Percentiles rank a stretch among this genome's conserved stretches.
Conservation (phyloP, 2,113 vertebrate genomes). For the Chaetodon trifascialis region DNA sequence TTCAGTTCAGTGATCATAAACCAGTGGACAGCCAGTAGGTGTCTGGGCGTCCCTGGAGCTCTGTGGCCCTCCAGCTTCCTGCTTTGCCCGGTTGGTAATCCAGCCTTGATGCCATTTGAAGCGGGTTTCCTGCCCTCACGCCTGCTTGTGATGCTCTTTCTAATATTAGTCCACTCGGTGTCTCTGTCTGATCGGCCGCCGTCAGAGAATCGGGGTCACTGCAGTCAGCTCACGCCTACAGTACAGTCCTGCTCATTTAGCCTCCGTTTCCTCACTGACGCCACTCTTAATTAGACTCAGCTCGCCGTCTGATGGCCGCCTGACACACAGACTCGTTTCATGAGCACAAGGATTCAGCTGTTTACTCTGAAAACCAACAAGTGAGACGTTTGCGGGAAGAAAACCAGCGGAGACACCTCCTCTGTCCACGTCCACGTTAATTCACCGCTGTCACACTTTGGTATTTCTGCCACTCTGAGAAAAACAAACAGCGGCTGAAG, state of each 20-base stretch:
- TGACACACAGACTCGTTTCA: neutral
- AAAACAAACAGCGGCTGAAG: slow-evolving; percentile 64
- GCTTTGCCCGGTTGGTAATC: too few relatives aligned
- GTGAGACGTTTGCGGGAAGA: neutral
- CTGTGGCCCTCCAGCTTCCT: too few relatives aligned
- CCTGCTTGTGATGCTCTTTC: neutral
- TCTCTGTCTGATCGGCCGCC: neutral
- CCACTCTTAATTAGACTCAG: slow-evolving; percentile 10
- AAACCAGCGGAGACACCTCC: slow-evolving; percentile 7
- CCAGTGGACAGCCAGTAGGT: neutral
- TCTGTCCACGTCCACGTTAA: slow-evolving; percentile 11
- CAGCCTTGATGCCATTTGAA: too few relatives aligned
- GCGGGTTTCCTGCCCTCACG: neutral
- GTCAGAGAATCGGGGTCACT: neutral
- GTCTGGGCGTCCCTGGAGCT: neutral
- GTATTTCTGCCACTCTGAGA: slow-evolving; percentile 25
- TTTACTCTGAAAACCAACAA: slow-evolving; percentile 16
- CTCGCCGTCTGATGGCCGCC: slow-evolving; percentile 1
- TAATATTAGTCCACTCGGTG: neutral
- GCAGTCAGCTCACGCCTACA: neutral
- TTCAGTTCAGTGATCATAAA: neutral
- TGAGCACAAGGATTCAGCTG: neutral
- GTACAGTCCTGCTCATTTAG: neutral
- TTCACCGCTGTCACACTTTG: slow-evolving; percentile 5
- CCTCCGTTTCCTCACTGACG: slow-evolving; percentile 1